A percentile compares a stretch with the other conserved stretches of the same genome.
Evolutionary conservation across 1,140 invertebrate species (phyloP).

Genomic region (Cherax destructor): DNA sequence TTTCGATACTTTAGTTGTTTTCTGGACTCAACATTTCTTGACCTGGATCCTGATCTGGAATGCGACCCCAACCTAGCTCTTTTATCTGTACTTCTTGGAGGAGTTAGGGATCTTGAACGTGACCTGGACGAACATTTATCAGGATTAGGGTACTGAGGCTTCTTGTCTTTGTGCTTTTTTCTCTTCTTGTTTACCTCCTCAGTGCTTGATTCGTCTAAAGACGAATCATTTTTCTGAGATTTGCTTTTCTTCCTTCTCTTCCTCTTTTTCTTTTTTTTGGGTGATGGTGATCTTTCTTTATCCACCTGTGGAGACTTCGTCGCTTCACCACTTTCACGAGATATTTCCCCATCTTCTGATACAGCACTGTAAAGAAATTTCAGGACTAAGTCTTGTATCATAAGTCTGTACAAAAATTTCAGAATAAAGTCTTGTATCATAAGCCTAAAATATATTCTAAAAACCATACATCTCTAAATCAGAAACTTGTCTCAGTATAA

Average conservation of each 20-base stretch:
- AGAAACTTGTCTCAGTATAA: no score
- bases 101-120: background rate
- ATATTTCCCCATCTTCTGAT: background rate
- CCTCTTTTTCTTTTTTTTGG: conserved; percentile 2
- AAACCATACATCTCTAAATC: no score
- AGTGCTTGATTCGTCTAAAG: background rate
- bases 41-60: background rate
- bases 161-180: background rate
- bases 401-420: no score
- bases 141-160: no score
- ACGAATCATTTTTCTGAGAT: background rate
- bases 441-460: no score
- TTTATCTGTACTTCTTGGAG: background rate
- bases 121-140: background rate
- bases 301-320: no score
- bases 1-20: no score
- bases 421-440: no score
- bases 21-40: background rate
- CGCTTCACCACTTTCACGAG: background rate
- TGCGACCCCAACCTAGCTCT: background rate
- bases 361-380: background rate
- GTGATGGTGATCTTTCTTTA: background rate
- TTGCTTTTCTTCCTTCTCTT: conserved; percentile 15
- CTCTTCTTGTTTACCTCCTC: background rate
- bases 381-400: no score